Percentiles rank a stretch among this genome's conserved stretches.
Conservation (phyloP, 2,888 invertebrate species). For the Drosophila planitibia region DNA sequence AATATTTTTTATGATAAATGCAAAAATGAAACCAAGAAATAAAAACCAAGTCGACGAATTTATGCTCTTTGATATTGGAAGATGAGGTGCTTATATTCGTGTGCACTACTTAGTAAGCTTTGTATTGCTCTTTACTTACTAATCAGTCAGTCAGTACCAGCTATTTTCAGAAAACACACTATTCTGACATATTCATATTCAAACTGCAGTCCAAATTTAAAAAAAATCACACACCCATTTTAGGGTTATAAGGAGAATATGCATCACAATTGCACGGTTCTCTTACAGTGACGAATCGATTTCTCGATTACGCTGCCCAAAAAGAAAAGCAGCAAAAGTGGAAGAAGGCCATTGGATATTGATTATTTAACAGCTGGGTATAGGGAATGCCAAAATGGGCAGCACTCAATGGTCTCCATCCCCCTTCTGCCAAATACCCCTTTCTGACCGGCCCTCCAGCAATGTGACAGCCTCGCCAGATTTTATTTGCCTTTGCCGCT, state of each 20-base stretch:
- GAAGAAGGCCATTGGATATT: constrained; percentile 54
- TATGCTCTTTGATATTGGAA: constrained; percentile 20
- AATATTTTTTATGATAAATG: constrained; percentile 4
- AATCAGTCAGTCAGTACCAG: not conserved
- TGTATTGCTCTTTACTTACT: not conserved
- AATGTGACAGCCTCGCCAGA: constrained; percentile 48
- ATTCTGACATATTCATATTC: not conserved
- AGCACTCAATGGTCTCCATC: constrained; percentile 2
- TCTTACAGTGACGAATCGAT: constrained; percentile 11
- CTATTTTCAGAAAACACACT: not conserved
- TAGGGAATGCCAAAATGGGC: constrained; percentile 51
- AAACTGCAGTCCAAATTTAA: not conserved
- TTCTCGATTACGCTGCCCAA: constrained; percentile 29
- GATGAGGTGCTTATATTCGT: not conserved
- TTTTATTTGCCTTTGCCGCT: constrained; percentile 56
- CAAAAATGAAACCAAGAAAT: constrained; percentile 24
- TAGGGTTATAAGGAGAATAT: not conserved
- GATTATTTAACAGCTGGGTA: constrained; percentile 54
- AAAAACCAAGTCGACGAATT: constrained; percentile 1
- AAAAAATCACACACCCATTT: not conserved
- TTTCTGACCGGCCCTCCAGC: constrained; percentile 28
- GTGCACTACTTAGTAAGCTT: not conserved
- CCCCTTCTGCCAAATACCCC: not conserved
- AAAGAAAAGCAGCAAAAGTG: constrained; percentile 17
- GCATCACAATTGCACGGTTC: constrained; percentile 6